These are phyloP conservation scores for Rattus rattus DNA, from an alignment of 2,113 vertebrate species.

Conservation along the genomic window DNA sequence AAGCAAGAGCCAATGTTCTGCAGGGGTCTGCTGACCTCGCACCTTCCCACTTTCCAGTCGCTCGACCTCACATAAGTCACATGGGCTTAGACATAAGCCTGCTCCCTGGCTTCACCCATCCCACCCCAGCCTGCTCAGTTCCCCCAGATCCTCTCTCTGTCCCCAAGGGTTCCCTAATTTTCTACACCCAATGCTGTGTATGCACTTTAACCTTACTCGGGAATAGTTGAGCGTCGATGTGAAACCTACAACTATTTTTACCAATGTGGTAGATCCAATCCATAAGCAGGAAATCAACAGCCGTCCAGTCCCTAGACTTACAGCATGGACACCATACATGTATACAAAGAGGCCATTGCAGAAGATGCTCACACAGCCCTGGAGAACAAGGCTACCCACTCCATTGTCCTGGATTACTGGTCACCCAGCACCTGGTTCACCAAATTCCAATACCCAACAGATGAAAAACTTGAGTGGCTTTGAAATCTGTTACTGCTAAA, in stretches of 20 bases:
- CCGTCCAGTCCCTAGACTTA: fast-evolving
- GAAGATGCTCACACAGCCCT: neutral
- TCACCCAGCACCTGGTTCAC: neutral
- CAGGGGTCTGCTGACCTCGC: neutral
- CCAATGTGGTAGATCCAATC: neutral
- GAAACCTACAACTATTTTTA: neutral
- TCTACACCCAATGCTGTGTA: neutral
- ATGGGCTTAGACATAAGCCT: neutral
- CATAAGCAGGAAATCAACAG: neutral
- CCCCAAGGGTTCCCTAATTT: neutral
- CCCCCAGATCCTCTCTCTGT: neutral
- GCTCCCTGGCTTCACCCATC: neutral
- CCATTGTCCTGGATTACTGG: too few species aligned
- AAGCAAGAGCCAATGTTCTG: neutral
- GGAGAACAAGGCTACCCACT: neutral
- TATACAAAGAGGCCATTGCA: neutral
- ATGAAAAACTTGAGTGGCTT: neutral
- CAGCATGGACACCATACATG: neutral
- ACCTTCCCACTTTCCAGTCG: fast-evolving
- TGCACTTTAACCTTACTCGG: neutral
- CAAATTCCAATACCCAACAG: neutral
- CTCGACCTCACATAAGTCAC: fast-evolving
- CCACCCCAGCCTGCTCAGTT: neutral
- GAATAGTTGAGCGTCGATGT: neutral
- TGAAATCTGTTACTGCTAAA: neutral